phyloP scores from a whole-genome alignment of 1,140 invertebrate species.

The Macrosteles quadrilineatus region DNA sequence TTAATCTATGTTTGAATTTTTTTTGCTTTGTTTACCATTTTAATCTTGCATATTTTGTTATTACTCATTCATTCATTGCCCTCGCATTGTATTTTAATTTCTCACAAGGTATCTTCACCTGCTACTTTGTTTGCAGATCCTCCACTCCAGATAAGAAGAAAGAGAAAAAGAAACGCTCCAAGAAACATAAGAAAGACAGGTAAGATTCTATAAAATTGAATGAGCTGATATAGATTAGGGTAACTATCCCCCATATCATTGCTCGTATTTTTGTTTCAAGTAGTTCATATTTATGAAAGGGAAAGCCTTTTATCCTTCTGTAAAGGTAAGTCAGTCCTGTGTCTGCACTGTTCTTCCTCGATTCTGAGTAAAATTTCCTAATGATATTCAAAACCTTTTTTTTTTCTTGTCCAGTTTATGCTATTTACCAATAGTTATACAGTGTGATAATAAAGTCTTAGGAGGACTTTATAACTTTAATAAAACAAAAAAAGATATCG shows the following conservation, averaged over 20 bases:
- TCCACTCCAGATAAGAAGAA: conserved; percentile 40
- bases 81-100: no score
- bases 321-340: conserved; percentile 18
- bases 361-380: neutral
- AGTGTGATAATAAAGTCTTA: no score
- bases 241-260: conserved; percentile 18
- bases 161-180: conserved; percentile 44
- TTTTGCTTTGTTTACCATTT: no score
- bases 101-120: no score
- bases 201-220: conserved; percentile 29
- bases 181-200: conserved; percentile 44
- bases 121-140: conserved; percentile 39
- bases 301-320: neutral
- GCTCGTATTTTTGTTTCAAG: conserved; percentile 34
- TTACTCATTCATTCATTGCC: no score
- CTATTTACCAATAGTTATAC: no score
- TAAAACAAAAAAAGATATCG: no score
- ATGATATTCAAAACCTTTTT: no score
- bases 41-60: no score
- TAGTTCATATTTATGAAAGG: conserved; percentile 22
- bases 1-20: no score
- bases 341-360: neutral
- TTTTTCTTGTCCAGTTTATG: no score
- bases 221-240: conserved; percentile 17
- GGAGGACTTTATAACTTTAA: no score